Evolutionary conservation across 2,113 vertebrate genomes (phyloP), one percentile per base, ranked within the genome.

Genomic region (Phainopepla nitens): DNA sequence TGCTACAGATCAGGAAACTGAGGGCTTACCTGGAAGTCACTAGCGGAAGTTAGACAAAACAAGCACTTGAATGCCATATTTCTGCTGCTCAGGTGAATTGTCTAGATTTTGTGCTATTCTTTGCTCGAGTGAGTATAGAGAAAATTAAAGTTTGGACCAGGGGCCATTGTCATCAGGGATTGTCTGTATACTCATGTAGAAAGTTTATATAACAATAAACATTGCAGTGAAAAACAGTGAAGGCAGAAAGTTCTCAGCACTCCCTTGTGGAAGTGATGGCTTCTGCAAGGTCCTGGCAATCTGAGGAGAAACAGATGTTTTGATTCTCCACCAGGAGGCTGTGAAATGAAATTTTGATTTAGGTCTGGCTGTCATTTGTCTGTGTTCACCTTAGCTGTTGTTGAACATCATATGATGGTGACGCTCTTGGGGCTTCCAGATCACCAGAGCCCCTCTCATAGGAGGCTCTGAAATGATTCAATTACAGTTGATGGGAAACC

Each of bases 271-370:
- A 84, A 85, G 29, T 39, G 69, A 18, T 56, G 36, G 44, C 44
- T 91, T 89, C 51, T 87, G 39, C 29, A 66, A 87, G 62, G 47
- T 50, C 42, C 15, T 56, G 62, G 47, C 1, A 1, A 50, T 36
- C 36, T 66, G 64, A 84, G 56, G 51, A 87, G 51, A 78, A 92
- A 35, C 56, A 87, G 61, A 66, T 70, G 77, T 82, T 94, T 89
- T 94, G 27, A 29, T 89, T 95, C 75, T 94, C 44, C 36, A 90
- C 49, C n/a, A 93, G 73, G n/a, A 94, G 53, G 31, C 68, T 87
- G 25, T 51, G 68, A 87, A 94, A 51, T 89, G 68, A 87, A 94
- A 51, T 89, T 90, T 82, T 87, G 41, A 36, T 93, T 85, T 58
- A 64, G 60, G 22, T 51, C 73, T 89, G 77, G 33, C 78, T 84